These are phyloP conservation scores for Drosophila diplacantha DNA, from an alignment of 2,888 invertebrate species.

Conservation along the genomic window DNA sequence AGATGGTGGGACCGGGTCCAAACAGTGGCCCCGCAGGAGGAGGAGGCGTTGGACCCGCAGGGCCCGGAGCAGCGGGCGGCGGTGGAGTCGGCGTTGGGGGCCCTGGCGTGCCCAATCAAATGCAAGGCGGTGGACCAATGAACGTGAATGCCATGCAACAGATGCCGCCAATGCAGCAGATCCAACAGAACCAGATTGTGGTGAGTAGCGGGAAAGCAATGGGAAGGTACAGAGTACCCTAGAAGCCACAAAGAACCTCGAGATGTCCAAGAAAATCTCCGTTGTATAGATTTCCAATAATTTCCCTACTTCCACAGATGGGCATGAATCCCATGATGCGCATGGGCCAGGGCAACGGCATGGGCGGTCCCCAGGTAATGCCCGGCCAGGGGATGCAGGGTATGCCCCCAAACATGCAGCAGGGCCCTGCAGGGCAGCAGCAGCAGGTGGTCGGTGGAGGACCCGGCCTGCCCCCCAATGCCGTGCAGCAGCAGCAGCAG, in stretches of 20 bases:
- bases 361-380: conserved; percentile 68
- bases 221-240: neutral
- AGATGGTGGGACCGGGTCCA: conserved; percentile 70
- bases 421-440: conserved; percentile 72
- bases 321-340: conserved; percentile 78
- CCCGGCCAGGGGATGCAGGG: conserved; percentile 73
- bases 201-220: conserved; percentile 27
- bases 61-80: conserved; percentile 31
- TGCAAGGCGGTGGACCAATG: conserved; percentile 67
- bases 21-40: conserved; percentile 75
- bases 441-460: conserved; percentile 55
- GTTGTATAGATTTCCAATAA: neutral
- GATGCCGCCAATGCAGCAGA: conserved; percentile 73
- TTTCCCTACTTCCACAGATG: conserved; percentile 57
- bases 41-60: conserved; percentile 45
- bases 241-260: neutral
- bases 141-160: conserved; percentile 73
- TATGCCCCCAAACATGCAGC: conserved; percentile 78
- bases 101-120: conserved; percentile 55
- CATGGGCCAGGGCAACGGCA: conserved; percentile 78
- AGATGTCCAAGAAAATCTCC: neutral
- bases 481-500: conserved; percentile 59
- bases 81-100: neutral
- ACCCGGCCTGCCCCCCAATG: conserved; percentile 66
- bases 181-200: conserved; percentile 72